These are phyloP conservation scores for Selene dorsalis DNA, from an alignment of 2,797 vertebrate genomes.

Conservation along the genomic window DNA sequence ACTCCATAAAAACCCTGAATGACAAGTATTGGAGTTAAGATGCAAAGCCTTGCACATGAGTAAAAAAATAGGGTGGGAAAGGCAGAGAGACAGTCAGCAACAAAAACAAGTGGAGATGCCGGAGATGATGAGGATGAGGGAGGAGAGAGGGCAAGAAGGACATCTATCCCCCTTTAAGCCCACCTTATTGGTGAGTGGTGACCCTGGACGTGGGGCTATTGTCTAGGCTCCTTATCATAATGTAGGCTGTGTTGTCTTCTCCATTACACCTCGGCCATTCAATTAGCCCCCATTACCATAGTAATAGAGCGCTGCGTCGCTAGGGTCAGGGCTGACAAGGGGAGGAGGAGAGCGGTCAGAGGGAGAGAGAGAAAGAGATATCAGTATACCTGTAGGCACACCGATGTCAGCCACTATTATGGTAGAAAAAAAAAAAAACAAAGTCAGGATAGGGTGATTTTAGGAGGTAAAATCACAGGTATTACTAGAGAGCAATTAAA, in stretches of 20 bases:
- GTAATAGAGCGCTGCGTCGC: conserved; percentile 84
- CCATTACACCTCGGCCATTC: conserved; percentile 86
- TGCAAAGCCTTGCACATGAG: conserved; percentile 25
- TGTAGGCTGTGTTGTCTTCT: conserved; percentile 87
- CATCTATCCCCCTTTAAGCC: conserved; percentile 79
- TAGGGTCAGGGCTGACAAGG: conserved; percentile 86
- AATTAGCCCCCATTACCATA: conserved; percentile 90
- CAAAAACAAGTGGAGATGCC: conserved; percentile 34
- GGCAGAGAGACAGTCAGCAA: conserved; percentile 27
- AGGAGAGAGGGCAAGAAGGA: conserved; percentile 56
- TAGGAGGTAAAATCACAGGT: conserved; percentile 47
- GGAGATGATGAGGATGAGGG: conserved; percentile 11
- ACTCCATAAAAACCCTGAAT: conserved; percentile 50
- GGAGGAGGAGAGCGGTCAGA: conserved; percentile 79
- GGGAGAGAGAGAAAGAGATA: conserved; percentile 57
- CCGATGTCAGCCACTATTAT: conserved; percentile 39
- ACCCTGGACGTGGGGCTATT: conserved; percentile 80
- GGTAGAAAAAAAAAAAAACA: conserved; percentile 21
- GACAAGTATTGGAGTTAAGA: conserved; percentile 46
- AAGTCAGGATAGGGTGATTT: conserved; percentile 35
- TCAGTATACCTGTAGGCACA: conserved; percentile 67
- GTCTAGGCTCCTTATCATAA: conserved; percentile 87
- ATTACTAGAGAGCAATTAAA: conserved; percentile 35
- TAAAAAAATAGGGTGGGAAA: neutral
- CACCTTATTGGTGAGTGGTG: conserved; percentile 77